Evolutionary conservation across 92 coral and sea anemone species (phyloP).

Genomic region (Porites rus): DNA sequence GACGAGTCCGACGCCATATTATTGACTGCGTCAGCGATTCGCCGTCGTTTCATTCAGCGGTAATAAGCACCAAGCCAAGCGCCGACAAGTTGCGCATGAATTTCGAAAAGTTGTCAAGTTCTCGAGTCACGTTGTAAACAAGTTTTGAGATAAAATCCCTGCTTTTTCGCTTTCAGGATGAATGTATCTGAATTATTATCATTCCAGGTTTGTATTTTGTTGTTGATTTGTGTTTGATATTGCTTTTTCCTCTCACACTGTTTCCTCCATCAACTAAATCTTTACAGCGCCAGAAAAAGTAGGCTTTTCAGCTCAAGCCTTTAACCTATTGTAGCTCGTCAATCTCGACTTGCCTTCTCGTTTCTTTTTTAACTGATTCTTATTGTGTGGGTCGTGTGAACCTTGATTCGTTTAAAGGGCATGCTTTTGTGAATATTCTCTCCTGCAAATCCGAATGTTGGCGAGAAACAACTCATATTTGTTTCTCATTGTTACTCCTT

Average conservation of each 20-base stretch:
- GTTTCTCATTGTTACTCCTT: too few species aligned
- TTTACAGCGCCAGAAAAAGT: too few species aligned
- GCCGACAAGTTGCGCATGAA: conserved; percentile 33
- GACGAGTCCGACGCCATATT: conserved; percentile 53
- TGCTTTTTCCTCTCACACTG: too few species aligned
- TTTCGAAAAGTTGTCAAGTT: conserved; percentile 1
- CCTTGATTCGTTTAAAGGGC: too few species aligned
- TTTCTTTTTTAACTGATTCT: too few species aligned
- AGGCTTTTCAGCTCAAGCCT: too few species aligned
- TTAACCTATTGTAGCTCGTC: too few species aligned
- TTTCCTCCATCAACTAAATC: too few species aligned
- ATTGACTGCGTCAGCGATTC: conserved; percentile 10
- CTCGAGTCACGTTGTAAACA: neutral
- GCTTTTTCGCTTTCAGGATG: neutral
- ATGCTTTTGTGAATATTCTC: neutral
- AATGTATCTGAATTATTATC: conserved; percentile 37
- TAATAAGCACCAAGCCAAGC: conserved; percentile 2
- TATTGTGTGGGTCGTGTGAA: too few species aligned
- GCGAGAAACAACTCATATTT: too few species aligned
- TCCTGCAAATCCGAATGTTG: neutral
- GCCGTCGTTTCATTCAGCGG: conserved; percentile 29
- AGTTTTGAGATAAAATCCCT: neutral
- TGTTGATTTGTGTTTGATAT: too few species aligned
- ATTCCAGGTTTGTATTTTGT: conserved; percentile 26
- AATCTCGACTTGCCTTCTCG: too few species aligned